Conservation (phyloP, 2,113 vertebrate species). For the Coturnix japonica region DNA sequence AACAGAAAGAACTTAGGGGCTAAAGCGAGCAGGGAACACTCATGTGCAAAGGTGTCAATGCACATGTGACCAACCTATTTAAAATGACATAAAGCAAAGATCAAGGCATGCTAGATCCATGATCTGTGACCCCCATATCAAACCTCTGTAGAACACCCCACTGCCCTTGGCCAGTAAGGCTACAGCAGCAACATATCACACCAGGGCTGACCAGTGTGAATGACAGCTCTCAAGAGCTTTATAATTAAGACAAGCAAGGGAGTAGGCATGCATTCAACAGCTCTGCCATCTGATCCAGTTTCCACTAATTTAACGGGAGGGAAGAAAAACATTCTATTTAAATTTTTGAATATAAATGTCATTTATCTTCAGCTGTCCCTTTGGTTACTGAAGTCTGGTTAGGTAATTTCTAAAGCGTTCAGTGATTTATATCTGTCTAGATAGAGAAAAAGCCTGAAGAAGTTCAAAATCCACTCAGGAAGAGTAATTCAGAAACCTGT, state of each 20-base stretch:
- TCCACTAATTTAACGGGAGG: accelerated
- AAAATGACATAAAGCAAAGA: background rate
- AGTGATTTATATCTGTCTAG: background rate
- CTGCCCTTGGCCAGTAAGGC: background rate
- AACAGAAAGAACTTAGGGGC: background rate
- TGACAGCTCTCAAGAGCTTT: background rate
- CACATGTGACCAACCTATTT: background rate
- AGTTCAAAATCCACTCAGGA: background rate
- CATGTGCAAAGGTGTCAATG: background rate
- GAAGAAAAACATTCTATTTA: background rate
- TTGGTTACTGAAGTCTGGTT: background rate
- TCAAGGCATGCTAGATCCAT: background rate
- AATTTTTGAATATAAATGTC: accelerated
- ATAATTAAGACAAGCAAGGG: background rate
- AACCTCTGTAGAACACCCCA: background rate
- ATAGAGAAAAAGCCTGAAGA: background rate
- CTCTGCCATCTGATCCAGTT: background rate
- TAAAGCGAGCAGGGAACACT: background rate
- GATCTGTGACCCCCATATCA: background rate
- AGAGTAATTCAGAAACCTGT: background rate
- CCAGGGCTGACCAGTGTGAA: background rate
- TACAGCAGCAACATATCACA: background rate
- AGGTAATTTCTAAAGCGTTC: background rate
- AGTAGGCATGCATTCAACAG: accelerated
- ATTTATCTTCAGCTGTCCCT: background rate